Evolutionary conservation across 2,113 vertebrate genomes (phyloP).

Genomic region (Xyliphius kryptos): DNA sequence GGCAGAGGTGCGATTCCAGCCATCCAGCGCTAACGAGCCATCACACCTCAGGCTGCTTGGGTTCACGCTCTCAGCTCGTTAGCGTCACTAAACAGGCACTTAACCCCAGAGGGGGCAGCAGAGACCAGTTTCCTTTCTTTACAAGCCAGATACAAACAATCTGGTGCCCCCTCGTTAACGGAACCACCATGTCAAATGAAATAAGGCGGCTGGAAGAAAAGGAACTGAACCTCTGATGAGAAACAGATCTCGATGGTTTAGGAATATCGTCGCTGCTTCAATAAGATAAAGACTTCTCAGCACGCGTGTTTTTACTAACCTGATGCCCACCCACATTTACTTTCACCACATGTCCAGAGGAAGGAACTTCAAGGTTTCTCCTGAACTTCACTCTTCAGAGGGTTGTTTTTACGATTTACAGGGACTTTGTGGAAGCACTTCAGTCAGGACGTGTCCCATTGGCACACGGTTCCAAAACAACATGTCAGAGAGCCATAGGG

Average conservation of each 20-base stretch:
- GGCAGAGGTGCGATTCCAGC: constrained; percentile 20
- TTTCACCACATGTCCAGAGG: too few species aligned
- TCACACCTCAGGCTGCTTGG: constrained; percentile 50
- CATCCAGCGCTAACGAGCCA: constrained; percentile 49
- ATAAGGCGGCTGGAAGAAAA: constrained; percentile 39
- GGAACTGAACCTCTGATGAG: constrained; percentile 43
- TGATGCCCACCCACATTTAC: too few species aligned
- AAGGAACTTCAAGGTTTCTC: too few species aligned
- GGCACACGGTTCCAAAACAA: too few species aligned
- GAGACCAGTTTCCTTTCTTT: constrained; percentile 29
- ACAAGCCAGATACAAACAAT: constrained; percentile 43
- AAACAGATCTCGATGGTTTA: constrained; percentile 44
- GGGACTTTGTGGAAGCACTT: too few species aligned
- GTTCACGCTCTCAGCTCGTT: constrained; percentile 60
- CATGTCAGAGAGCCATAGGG: too few species aligned
- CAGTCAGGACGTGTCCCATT: too few species aligned
- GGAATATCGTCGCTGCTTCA: too few species aligned
- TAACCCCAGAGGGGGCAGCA: constrained; percentile 35
- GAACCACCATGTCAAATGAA: constrained; percentile 51
- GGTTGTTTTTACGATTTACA: too few species aligned
- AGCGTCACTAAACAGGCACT: constrained; percentile 57
- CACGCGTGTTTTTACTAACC: too few species aligned
- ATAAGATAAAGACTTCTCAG: too few species aligned
- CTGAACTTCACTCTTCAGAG: too few species aligned
- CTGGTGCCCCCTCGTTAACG: constrained; percentile 47